phyloP scores from a whole-genome alignment of 2,113 vertebrate species.

The Sula dactylatra region DNA sequence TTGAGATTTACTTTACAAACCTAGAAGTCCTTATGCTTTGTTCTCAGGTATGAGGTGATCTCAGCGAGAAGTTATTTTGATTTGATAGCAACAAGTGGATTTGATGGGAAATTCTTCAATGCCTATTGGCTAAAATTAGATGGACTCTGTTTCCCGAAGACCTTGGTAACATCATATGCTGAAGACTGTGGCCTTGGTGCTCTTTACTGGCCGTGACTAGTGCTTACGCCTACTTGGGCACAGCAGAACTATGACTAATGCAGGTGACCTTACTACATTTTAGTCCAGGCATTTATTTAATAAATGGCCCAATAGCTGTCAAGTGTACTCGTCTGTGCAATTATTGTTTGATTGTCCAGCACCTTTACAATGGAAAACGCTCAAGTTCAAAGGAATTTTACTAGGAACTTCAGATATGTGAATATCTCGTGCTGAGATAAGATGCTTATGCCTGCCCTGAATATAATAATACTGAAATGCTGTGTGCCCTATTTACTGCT shows the following conservation, averaged over 20 bases:
- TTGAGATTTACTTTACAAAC: background rate
- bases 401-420: background rate
- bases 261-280: background rate
- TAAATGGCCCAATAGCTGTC: conserved; percentile 28
- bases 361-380: background rate
- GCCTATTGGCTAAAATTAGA: background rate
- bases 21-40: background rate
- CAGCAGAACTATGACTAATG: background rate
- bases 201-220: background rate
- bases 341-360: background rate
- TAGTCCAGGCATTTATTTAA: conserved; percentile 1
- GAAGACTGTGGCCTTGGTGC: background rate
- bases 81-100: background rate
- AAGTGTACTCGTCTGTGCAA: background rate
- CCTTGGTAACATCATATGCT: background rate
- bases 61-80: background rate
- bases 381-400: background rate
- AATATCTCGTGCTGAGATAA: background rate
- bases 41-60: background rate
- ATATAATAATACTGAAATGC: background rate
- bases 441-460: background rate
- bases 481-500: background rate
- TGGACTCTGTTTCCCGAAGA: background rate
- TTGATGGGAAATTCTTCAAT: background rate
- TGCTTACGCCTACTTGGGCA: background rate